Conservation (phyloP, 2,888 invertebrate genomes). For the Pyrochroa serraticornis region DNA sequence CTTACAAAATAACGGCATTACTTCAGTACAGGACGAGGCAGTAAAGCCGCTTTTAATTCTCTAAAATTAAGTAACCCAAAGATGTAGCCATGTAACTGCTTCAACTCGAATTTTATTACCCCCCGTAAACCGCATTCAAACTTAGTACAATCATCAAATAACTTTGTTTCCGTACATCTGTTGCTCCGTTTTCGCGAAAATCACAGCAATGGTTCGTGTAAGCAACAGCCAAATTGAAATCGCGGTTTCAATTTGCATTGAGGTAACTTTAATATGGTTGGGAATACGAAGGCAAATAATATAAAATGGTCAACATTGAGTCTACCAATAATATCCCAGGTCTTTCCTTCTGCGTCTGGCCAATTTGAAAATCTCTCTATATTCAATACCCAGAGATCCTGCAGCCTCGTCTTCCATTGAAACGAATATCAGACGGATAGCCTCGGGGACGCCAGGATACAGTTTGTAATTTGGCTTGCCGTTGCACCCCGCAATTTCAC, state of each 20-base stretch:
- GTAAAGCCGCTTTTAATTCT: too few relatives aligned
- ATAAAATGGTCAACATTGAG: slow-evolving; percentile 40
- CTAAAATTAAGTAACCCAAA: too few relatives aligned
- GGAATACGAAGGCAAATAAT: slow-evolving; percentile 32
- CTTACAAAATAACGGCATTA: too few relatives aligned
- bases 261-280: slow-evolving; percentile 36
- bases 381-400: slow-evolving; percentile 25
- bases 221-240: slow-evolving; percentile 36
- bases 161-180: background rate
- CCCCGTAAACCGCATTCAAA: too few relatives aligned
- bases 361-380: slow-evolving; percentile 29
- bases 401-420: slow-evolving; percentile 15
- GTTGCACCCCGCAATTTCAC: too few relatives aligned
- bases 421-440: slow-evolving; percentile 21
- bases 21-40: too few relatives aligned
- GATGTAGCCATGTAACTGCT: too few relatives aligned
- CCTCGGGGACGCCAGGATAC: slow-evolving; percentile 13
- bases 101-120: too few relatives aligned
- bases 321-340: slow-evolving; percentile 31
- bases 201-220: slow-evolving; percentile 17
- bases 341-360: slow-evolving; percentile 25
- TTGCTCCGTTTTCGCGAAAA: background rate
- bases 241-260: slow-evolving; percentile 37
- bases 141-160: background rate
- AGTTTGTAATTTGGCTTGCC: slow-evolving; percentile 16